These are phyloP conservation scores for Lepisosteus oculatus DNA, from an alignment of 2,113 vertebrate genomes.

Conservation along the genomic window DNA sequence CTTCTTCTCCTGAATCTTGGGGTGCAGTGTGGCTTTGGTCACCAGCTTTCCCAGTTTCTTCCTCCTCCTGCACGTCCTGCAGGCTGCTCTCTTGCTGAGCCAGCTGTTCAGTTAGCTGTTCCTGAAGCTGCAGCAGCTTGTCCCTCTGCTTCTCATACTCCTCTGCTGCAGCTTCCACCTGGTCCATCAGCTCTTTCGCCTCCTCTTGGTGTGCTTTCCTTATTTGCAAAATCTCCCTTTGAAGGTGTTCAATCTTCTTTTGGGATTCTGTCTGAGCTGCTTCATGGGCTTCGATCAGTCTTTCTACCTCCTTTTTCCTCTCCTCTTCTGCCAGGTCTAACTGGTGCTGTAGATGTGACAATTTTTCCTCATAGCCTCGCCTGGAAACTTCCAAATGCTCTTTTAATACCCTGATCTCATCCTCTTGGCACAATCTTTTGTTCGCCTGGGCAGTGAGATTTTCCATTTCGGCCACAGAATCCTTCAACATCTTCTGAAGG, in stretches of 20 bases:
- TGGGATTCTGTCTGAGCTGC: slow-evolving; percentile 65
- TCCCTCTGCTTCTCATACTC: slow-evolving; percentile 73
- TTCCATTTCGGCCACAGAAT: slow-evolving; percentile 54
- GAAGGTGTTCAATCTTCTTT: slow-evolving; percentile 70
- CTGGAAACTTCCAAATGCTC: slow-evolving; percentile 57
- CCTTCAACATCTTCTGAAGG: slow-evolving; percentile 70
- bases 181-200: slow-evolving; percentile 68
- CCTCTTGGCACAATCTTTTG: slow-evolving; percentile 40
- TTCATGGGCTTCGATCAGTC: slow-evolving; percentile 68
- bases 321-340: slow-evolving; percentile 57
- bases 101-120: slow-evolving; percentile 63
- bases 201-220: slow-evolving; percentile 73
- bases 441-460: slow-evolving; percentile 55
- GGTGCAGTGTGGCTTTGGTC: slow-evolving; percentile 20
- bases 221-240: slow-evolving; percentile 68
- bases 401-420: slow-evolving; percentile 52
- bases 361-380: slow-evolving; percentile 63
- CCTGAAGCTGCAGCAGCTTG: slow-evolving; percentile 66
- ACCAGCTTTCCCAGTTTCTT: slow-evolving; percentile 52
- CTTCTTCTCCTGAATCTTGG: slow-evolving; percentile 27
- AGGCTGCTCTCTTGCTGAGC: slow-evolving; percentile 65
- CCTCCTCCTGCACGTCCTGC: slow-evolving; percentile 64
- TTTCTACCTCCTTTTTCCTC: slow-evolving; percentile 58
- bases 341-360: slow-evolving; percentile 65
- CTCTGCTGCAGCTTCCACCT: slow-evolving; percentile 53